Conservation (phyloP, 2,888 invertebrate species). For the Anthoptus insignis region DNA sequence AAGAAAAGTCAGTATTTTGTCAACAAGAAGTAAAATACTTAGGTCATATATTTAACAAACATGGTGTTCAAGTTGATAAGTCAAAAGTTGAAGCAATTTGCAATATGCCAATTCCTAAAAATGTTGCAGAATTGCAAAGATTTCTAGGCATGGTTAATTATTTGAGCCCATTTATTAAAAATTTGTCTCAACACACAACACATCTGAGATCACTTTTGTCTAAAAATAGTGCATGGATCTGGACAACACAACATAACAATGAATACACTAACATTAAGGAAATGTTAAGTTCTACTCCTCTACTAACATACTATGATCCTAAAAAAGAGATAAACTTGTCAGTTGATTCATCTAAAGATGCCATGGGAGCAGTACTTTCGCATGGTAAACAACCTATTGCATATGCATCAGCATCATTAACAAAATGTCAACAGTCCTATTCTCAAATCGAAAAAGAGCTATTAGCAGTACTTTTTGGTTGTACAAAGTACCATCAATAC, state of each 20-base stretch:
- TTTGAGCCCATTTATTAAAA: conserved; percentile 5
- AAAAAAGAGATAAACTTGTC: no score
- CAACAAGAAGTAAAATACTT: conserved; percentile 41
- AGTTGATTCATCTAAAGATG: no score
- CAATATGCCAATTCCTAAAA: conserved; percentile 6
- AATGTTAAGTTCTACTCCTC: no score
- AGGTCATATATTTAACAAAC: conserved; percentile 25
- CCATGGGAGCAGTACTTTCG: background rate
- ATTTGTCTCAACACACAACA: background rate
- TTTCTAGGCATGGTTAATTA: conserved; percentile 13
- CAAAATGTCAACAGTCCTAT: background rate
- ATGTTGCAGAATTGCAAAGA: conserved; percentile 4
- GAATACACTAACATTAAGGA: no score
- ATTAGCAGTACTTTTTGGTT: conserved; percentile 46
- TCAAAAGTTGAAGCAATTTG: background rate
- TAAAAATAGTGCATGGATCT: conserved; percentile 7
- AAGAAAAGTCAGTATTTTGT: conserved; percentile 44
- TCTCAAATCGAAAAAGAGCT: conserved; percentile 49
- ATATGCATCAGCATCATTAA: conserved; percentile 15
- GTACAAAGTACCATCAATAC: conserved; percentile 43
- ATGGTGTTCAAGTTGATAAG: background rate
- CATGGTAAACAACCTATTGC: conserved; percentile 8
- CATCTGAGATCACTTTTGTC: background rate
- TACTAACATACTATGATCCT: no score
- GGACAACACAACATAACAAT: background rate